phyloP scores from a whole-genome alignment of 2,888 invertebrate genomes.

The Melanostoma scalare region DNA sequence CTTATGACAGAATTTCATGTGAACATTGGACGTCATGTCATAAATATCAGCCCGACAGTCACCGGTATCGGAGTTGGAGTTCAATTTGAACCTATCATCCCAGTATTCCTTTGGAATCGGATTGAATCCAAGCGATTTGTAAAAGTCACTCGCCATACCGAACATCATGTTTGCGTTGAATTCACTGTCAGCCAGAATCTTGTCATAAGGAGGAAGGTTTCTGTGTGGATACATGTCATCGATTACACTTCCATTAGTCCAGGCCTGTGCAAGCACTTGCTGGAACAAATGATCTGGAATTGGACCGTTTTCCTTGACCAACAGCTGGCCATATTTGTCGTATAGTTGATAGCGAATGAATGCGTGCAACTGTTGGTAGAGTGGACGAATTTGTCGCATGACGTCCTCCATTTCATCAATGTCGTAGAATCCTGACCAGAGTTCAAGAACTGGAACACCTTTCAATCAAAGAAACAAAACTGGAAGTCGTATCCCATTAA shows the following conservation, averaged over 20 bases:
- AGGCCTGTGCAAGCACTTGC: conserved; percentile 79
- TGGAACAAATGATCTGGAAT: conserved; percentile 91
- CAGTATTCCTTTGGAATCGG: conserved; percentile 76
- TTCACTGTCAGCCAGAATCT: conserved; percentile 75
- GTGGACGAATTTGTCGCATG: conserved; percentile 83
- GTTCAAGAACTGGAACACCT: conserved; percentile 77
- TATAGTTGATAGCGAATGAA: conserved; percentile 88
- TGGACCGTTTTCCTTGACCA: conserved; percentile 86
- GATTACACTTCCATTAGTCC: conserved; percentile 79
- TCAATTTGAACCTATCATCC: conserved; percentile 77
- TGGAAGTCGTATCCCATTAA: not conserved
- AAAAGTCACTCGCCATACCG: conserved; percentile 78
- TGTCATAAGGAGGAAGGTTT: conserved; percentile 78
- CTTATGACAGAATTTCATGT: conserved; percentile 80
- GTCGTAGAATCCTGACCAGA: conserved; percentile 78
- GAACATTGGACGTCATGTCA: conserved; percentile 79
- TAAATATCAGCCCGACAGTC: conserved; percentile 80
- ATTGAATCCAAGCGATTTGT: conserved; percentile 78
- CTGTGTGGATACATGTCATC: conserved; percentile 77
- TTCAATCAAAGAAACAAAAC: too few species aligned
- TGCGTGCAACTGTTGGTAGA: conserved; percentile 91
- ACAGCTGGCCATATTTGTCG: conserved; percentile 87
- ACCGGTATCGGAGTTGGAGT: conserved; percentile 76
- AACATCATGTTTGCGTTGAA: conserved; percentile 77
- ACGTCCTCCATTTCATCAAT: conserved; percentile 79